A percentile compares a stretch with the other conserved stretches of the same genome.
Conservation (phyloP, 2,888 invertebrate genomes). For the Cetonia aurata region DNA sequence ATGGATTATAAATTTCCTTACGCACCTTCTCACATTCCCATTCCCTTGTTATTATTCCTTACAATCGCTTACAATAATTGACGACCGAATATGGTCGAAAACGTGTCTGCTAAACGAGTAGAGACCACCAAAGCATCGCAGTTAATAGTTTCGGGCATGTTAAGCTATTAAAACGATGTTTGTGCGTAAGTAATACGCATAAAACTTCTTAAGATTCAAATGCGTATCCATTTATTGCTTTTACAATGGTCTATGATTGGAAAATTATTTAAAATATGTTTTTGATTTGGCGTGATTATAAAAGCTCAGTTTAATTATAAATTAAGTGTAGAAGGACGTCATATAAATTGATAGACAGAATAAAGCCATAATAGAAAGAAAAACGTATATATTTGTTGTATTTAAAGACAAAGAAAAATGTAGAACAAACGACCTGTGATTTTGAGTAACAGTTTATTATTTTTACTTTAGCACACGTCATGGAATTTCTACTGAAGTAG, state of each 20-base stretch:
- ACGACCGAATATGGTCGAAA: slow-evolving; percentile 28
- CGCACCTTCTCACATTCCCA: background rate
- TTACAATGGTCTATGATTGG: slow-evolving; percentile 3
- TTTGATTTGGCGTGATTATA: slow-evolving; percentile 5
- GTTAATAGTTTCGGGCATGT: slow-evolving; percentile 25
- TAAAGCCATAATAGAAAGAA: too few relatives aligned
- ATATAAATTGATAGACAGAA: too few relatives aligned
- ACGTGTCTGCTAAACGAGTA: slow-evolving; percentile 24
- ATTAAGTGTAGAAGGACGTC: too few relatives aligned
- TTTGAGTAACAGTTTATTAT: too few relatives aligned
- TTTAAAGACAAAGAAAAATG: too few relatives aligned
- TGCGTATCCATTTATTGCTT: slow-evolving; percentile 10
- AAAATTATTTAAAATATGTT: slow-evolving; percentile 15
- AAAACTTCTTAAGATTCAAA: slow-evolving; percentile 13
- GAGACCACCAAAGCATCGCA: slow-evolving; percentile 23
- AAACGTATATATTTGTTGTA: too few relatives aligned
- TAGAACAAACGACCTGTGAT: too few relatives aligned
- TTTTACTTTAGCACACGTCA: too few relatives aligned
- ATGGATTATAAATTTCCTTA: slow-evolving; percentile 22
- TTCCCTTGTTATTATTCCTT: slow-evolving; percentile 23
- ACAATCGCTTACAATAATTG: slow-evolving; percentile 33
- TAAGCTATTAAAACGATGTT: slow-evolving; percentile 9
- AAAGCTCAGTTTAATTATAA: slow-evolving; percentile 3
- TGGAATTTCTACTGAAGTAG: too few relatives aligned
- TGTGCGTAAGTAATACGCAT: slow-evolving; percentile 26